Conservation (phyloP, 2,797 vertebrate species). For the Pyrocephalus nanus region DNA sequence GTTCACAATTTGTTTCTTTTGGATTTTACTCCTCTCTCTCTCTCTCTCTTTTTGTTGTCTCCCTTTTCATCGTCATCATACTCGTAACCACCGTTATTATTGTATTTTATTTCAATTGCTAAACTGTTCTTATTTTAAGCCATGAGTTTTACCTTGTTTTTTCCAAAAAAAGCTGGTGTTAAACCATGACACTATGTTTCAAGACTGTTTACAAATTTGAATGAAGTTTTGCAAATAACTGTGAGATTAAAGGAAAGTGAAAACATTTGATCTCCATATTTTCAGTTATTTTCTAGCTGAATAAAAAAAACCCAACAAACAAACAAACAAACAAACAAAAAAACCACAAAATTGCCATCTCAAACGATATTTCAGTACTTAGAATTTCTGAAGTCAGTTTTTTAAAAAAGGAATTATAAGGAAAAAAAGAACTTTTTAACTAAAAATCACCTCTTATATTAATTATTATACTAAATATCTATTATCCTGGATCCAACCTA, state of each 20-base stretch:
- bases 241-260: background rate
- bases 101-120: background rate
- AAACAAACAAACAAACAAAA: no score
- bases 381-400: background rate
- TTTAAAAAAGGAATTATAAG: background rate
- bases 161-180: background rate
- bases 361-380: background rate
- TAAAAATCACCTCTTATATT: background rate
- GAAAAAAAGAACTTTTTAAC: background rate
- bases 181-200: background rate
- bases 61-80: background rate
- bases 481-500: background rate
- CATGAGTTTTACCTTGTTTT: background rate
- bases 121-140: background rate
- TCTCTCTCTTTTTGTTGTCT: background rate
- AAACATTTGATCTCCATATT: background rate
- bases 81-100: no score
- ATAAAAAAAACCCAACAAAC: background rate
- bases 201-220: background rate
- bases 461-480: background rate
- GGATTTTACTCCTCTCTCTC: background rate
- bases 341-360: background rate
- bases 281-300: background rate
- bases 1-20: rapidly evolving
- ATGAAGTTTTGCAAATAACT: background rate